Evolutionary conservation across 2,113 vertebrate genomes (phyloP), one percentile per base, ranked within the genome.

Genomic region (Illadopsis cleaveri): DNA sequence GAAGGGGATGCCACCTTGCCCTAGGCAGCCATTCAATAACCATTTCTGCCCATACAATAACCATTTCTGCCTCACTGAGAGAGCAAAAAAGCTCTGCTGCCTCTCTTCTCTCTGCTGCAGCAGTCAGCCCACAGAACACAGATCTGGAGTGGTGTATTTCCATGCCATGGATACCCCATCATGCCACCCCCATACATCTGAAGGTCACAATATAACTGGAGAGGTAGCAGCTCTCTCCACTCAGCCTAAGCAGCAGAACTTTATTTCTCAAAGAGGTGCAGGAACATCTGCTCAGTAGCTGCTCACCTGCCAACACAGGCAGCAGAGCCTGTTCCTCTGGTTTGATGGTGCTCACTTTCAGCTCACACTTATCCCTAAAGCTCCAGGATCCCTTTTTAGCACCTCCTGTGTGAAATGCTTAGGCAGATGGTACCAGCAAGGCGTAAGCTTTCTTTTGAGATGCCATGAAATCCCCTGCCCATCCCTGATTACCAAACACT

Each of bases 401-500:
- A 54, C 54, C 53, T 92, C n/a, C 24, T n/a, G 42, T 66, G 56
- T 64, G 65, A 89, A 90, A 87, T 6, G 44, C 60, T 77, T 44
- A 40, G 53, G 81, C 51, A 92, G 76, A 53, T 61, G 62, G 51
- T 45, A 72, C 77, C 82, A 84, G 69, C 19, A 25, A 69, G 44
- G 24, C 73, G 89, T 83, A 60, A 51, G 75, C 31, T 93, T 70
- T 60, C 35, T 91, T 87, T 66, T 18, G 54, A 81, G 48, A n/a
- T 75, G 60, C 51, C 42, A 31, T 53, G 95, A 82, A 96, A 92
- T 79, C 37, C 13, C 47, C 70, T 83, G 54, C 68, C 92, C 10
- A 3, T 81, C 93, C 71, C 72, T 47, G n/a, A 56, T 94, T 86
- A 53, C 56, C 56, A 53, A 82, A 68, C 51, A 24, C 7, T 44